Evolutionary conservation across 2,888 invertebrate species (phyloP).

Genomic region (Eutolmus rufibarbis): DNA sequence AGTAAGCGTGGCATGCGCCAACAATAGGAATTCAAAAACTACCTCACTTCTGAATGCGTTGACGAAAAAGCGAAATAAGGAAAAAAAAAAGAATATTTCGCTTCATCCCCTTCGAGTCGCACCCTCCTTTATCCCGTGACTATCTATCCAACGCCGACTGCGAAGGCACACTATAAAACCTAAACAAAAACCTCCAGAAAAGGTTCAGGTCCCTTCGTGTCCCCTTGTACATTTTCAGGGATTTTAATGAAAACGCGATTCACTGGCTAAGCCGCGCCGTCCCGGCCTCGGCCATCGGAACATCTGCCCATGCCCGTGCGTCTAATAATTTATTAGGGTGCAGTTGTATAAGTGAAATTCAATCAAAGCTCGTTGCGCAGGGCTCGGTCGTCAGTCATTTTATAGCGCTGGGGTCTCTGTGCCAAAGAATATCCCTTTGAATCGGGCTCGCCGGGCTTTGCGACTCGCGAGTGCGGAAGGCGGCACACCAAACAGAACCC

Average conservation of each 20-base stretch:
- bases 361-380: constrained; percentile 4
- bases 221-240: constrained; percentile 35
- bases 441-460: neutral
- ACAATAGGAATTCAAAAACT: constrained; percentile 48
- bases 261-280: constrained; percentile 5
- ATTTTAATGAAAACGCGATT: constrained; percentile 40
- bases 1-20: constrained; percentile 51
- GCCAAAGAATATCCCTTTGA: neutral
- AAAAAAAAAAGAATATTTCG: neutral
- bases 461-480: neutral
- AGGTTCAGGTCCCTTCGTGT: constrained; percentile 30
- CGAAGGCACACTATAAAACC: constrained; percentile 8
- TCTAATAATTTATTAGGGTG: constrained; percentile 21
- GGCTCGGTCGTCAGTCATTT: neutral
- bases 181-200: constrained; percentile 34
- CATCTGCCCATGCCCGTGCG: constrained; percentile 40
- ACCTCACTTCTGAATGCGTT: constrained; percentile 46
- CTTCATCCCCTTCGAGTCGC: constrained; percentile 26
- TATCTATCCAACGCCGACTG: constrained; percentile 21
- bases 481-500: neutral
- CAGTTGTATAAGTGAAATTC: constrained; percentile 23
- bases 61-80: neutral
- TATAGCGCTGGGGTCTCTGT: neutral
- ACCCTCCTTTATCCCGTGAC: constrained; percentile 7
- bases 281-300: constrained; percentile 15